Evolutionary conservation across 2,113 vertebrate species (phyloP).

Genomic region (Siniperca knerii): DNA sequence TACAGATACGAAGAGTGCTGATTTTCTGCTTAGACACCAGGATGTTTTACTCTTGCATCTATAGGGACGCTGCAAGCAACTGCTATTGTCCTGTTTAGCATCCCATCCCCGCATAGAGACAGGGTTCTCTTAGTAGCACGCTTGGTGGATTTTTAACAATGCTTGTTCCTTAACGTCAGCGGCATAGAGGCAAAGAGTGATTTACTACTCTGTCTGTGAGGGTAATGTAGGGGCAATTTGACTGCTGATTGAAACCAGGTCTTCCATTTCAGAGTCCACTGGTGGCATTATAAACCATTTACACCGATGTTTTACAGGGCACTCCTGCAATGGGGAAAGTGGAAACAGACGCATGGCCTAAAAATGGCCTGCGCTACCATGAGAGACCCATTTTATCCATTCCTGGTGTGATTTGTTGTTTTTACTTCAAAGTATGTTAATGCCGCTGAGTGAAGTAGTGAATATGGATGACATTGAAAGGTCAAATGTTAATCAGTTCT

Average conservation of each 20-base stretch:
- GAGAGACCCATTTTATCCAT: slow-evolving; percentile 49
- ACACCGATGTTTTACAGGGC: slow-evolving; percentile 82
- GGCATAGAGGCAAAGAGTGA: slow-evolving; percentile 69
- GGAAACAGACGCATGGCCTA: slow-evolving; percentile 79
- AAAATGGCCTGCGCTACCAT: slow-evolving; percentile 57
- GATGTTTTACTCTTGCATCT: slow-evolving; percentile 30
- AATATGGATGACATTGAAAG: slow-evolving; percentile 72
- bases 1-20: slow-evolving; percentile 4
- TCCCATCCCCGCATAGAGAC: slow-evolving; percentile 49
- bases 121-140: slow-evolving; percentile 58
- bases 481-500: slow-evolving; percentile 73
- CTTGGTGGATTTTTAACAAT: slow-evolving; percentile 76
- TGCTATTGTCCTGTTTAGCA: slow-evolving; percentile 61
- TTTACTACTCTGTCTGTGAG: slow-evolving; percentile 74
- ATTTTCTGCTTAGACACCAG: slow-evolving; percentile 49
- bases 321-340: slow-evolving; percentile 75
- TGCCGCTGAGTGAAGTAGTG: slow-evolving; percentile 53
- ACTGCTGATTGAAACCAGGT: slow-evolving; percentile 88
- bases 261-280: slow-evolving; percentile 82
- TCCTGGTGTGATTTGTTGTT: slow-evolving; percentile 51
- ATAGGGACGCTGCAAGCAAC: slow-evolving; percentile 36
- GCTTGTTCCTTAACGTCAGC: slow-evolving; percentile 72
- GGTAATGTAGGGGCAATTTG: slow-evolving; percentile 84
- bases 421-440: slow-evolving; percentile 55
- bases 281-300: slow-evolving; percentile 87